Conservation (phyloP, 2,113 vertebrate species). For the Piprites chloris region DNA sequence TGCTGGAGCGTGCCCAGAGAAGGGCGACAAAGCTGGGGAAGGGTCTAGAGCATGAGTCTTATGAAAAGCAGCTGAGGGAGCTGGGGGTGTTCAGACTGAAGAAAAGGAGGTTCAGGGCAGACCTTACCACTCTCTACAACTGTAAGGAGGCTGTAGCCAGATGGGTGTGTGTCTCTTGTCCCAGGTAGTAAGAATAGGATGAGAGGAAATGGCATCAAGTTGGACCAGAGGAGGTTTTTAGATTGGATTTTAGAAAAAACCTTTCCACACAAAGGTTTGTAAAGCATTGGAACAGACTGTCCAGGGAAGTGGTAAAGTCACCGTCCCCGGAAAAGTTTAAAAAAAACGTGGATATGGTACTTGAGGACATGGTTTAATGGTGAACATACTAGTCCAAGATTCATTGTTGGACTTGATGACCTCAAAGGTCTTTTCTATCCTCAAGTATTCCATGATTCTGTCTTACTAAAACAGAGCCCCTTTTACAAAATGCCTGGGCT, state of each 20-base stretch:
- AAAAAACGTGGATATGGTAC: neutral
- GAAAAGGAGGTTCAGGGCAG: neutral
- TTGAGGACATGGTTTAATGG: neutral
- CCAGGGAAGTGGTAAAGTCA: neutral
- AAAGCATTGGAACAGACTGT: neutral
- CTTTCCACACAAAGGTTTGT: neutral
- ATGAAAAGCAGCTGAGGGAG: neutral
- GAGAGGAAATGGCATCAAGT: neutral
- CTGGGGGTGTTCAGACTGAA: neutral
- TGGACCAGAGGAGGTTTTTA: neutral
- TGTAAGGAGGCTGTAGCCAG: neutral
- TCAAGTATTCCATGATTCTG: neutral
- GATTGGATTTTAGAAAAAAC: neutral
- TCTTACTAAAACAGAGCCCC: neutral
- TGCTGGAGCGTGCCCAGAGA: neutral
- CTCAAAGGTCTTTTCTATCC: neutral
- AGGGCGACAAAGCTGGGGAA: rapidly evolving
- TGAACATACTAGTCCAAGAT: neutral
- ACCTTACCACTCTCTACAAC: neutral
- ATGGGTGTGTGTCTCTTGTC: neutral
- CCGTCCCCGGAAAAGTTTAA: neutral
- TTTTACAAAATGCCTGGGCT: neutral
- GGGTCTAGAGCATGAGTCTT: neutral
- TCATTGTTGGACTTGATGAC: neutral
- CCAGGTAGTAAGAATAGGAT: neutral